Evolutionary conservation across 2,113 vertebrate genomes (phyloP).

Genomic region (Scomber colias): DNA sequence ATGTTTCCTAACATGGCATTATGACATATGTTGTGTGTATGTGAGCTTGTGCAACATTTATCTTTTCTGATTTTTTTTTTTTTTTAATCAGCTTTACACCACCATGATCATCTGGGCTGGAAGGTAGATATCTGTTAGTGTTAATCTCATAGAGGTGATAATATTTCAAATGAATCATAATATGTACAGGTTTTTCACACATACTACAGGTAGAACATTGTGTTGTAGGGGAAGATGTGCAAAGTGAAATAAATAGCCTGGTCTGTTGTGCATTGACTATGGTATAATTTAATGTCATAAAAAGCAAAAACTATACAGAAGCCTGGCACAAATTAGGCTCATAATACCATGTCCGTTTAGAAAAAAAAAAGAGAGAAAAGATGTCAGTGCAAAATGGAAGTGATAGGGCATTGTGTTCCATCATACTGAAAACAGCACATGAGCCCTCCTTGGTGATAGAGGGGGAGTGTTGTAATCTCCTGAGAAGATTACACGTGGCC

Average conservation of each 20-base stretch:
- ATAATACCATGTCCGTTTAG: conserved; percentile 22
- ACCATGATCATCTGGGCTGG: not conserved
- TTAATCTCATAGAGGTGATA: not conserved
- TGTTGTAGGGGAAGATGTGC: not conserved
- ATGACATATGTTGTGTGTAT: conserved; percentile 43
- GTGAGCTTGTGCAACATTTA: conserved; percentile 9
- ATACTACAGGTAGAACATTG: not conserved
- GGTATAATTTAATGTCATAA: conserved; percentile 28
- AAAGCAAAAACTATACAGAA: not conserved
- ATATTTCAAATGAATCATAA: not conserved
- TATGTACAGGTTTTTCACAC: too few species aligned
- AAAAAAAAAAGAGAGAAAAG: conserved; percentile 21
- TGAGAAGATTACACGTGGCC: conserved; percentile 81
- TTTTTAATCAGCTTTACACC: not conserved
- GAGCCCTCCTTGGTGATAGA: conserved; percentile 50
- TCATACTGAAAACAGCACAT: conserved; percentile 51
- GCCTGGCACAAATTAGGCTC: conserved; percentile 24
- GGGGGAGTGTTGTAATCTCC: conserved; percentile 74
- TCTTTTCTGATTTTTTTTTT: not conserved
- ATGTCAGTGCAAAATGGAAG: conserved; percentile 49
- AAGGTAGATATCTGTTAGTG: not conserved
- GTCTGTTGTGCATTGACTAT: conserved; percentile 13
- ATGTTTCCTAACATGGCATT: conserved; percentile 31
- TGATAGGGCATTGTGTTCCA: conserved; percentile 45
- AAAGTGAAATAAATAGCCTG: not conserved